Evolutionary conservation across 2,797 vertebrate genomes (phyloP).

Genomic region (Tadarida brasiliensis): DNA sequence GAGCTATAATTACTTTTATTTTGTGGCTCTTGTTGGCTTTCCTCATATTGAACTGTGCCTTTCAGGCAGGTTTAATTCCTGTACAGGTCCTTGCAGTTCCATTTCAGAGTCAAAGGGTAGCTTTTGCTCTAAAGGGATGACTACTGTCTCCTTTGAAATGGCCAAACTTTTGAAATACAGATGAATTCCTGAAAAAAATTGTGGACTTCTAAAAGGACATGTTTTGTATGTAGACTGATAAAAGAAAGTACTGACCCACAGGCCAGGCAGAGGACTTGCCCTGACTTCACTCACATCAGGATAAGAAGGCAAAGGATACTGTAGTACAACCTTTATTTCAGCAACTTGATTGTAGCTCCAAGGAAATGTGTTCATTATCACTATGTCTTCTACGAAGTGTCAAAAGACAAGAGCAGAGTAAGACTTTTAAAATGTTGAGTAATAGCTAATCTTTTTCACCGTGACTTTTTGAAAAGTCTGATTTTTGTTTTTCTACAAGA

Average conservation of each 20-base stretch:
- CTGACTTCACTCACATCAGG: neutral
- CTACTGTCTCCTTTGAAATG: neutral
- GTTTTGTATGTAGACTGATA: neutral
- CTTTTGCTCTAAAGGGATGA: neutral
- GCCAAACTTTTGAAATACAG: neutral
- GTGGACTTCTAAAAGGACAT: neutral
- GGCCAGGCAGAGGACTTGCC: neutral
- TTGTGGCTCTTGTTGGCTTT: neutral
- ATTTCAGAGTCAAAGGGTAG: neutral
- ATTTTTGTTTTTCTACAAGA: conserved; percentile 2
- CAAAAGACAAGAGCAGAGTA: neutral
- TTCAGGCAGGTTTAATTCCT: neutral
- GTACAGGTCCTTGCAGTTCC: rapidly evolving
- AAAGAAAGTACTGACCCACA: neutral
- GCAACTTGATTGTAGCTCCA: neutral
- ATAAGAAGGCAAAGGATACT: neutral
- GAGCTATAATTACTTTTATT: conserved; percentile 30
- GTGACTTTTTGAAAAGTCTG: neutral
- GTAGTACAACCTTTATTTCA: neutral
- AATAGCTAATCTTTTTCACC: neutral
- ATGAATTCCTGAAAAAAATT: conserved; percentile 22
- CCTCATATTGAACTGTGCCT: conserved; percentile 19
- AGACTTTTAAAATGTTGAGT: neutral
- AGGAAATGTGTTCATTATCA: neutral
- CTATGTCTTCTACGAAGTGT: neutral